Evolutionary conservation across 1,140 invertebrate species (phyloP).

Genomic region (Megathymus violae): DNA sequence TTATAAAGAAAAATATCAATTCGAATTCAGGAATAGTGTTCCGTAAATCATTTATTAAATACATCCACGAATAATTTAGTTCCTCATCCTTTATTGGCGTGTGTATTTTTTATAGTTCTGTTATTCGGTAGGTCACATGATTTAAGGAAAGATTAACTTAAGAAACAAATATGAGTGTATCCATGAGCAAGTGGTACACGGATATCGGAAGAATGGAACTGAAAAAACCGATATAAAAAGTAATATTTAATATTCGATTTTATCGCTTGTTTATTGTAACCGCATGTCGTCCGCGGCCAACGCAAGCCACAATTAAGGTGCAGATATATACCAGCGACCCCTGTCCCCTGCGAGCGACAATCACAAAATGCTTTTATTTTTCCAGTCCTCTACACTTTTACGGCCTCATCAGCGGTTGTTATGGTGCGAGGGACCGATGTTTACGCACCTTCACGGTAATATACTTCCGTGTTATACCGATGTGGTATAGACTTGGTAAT

Average conservation of each 20-base stretch:
- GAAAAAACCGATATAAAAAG: neutral
- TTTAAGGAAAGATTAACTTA: too few species aligned
- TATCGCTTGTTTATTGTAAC: neutral
- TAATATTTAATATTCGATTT: neutral
- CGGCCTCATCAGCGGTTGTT: conserved; percentile 63
- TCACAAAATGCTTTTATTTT: conserved; percentile 75
- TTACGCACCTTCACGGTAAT: conserved; percentile 39
- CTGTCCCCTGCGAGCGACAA: conserved; percentile 55
- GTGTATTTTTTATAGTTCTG: too few species aligned
- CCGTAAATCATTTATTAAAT: too few species aligned
- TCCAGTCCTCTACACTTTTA: conserved; percentile 56
- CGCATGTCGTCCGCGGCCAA: neutral
- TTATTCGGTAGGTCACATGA: too few species aligned
- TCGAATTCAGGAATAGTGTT: too few species aligned
- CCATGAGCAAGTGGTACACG: too few species aligned
- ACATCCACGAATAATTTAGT: too few species aligned
- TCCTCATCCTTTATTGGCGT: too few species aligned
- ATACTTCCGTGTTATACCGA: too few species aligned
- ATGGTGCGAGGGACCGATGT: conserved; percentile 48
- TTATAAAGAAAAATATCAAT: too few species aligned
- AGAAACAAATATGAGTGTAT: too few species aligned
- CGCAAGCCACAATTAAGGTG: conserved; percentile 9
- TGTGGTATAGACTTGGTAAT: conserved; percentile 2
- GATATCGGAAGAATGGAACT: too few species aligned
- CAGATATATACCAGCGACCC: conserved; percentile 33